Evolutionary conservation across 2,888 invertebrate genomes (phyloP).

Genomic region (Calliopum simillimum): DNA sequence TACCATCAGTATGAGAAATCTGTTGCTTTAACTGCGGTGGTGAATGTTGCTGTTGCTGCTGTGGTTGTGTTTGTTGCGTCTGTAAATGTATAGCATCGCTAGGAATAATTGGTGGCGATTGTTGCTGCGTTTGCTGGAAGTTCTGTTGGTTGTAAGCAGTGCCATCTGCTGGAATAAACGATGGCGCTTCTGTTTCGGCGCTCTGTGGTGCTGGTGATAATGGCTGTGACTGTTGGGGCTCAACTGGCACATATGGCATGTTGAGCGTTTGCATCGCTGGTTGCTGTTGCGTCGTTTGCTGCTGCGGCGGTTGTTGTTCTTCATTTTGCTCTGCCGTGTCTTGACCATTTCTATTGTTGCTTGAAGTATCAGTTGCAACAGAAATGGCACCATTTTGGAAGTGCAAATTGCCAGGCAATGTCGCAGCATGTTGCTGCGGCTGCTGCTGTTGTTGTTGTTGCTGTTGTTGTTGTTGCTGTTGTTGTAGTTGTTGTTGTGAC

Average conservation of each 20-base stretch:
- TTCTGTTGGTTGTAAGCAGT: slow-evolving; percentile 30
- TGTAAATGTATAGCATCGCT: slow-evolving; percentile 33
- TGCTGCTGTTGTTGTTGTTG: slow-evolving; percentile 60
- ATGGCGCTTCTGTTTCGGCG: slow-evolving; percentile 35
- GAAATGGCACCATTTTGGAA: slow-evolving; percentile 56
- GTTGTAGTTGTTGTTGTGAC: slow-evolving; percentile 62
- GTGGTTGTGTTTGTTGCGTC: slow-evolving; percentile 34
- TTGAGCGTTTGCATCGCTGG: slow-evolving; percentile 8
- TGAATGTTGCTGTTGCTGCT: slow-evolving; percentile 44
- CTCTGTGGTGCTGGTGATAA: slow-evolving; percentile 54
- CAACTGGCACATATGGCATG: slow-evolving; percentile 27
- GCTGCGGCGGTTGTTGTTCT: slow-evolving; percentile 29
- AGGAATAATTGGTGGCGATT: slow-evolving; percentile 41
- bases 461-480: slow-evolving; percentile 30
- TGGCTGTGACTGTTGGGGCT: slow-evolving; percentile 41
- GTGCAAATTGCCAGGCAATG: slow-evolving; percentile 55
- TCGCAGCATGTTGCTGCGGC: slow-evolving; percentile 57
- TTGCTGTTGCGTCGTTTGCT: slow-evolving; percentile 42
- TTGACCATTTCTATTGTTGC: slow-evolving; percentile 49
- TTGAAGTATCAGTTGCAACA: slow-evolving; percentile 37
- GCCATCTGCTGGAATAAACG: slow-evolving; percentile 5
- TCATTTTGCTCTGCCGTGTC: slow-evolving; percentile 35
- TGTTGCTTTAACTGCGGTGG: slow-evolving; percentile 47
- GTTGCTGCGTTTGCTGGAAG: slow-evolving; percentile 39
- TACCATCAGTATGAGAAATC: slow-evolving; percentile 64